These are phyloP conservation scores for Nomada goodeniana DNA, from an alignment of 2,888 invertebrate species.

Conservation along the genomic window DNA sequence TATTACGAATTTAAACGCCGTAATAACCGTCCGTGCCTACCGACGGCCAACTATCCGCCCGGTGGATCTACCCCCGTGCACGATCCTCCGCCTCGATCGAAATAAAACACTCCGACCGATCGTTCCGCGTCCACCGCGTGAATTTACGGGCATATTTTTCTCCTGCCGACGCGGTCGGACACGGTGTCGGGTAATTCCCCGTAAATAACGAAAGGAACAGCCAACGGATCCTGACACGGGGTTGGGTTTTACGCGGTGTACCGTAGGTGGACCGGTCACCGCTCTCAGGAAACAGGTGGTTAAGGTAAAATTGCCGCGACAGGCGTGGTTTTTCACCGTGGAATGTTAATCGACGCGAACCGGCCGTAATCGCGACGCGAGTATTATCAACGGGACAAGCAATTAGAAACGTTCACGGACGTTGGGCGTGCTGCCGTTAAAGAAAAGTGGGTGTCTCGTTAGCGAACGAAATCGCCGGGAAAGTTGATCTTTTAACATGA, in stretches of 20 bases:
- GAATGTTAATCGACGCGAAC: constrained; percentile 34
- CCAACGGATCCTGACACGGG: constrained; percentile 21
- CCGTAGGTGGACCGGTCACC: constrained; percentile 69
- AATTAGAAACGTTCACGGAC: constrained; percentile 22
- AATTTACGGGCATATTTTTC: constrained; percentile 27
- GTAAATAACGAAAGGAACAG: constrained; percentile 40
- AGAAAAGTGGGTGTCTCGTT: not conserved
- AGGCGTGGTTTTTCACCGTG: not conserved
- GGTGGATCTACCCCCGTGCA: not conserved
- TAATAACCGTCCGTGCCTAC: constrained; percentile 51
- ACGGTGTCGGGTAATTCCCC: constrained; percentile 28
- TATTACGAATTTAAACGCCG: constrained; percentile 79
- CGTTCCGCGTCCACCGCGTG: constrained; percentile 14
- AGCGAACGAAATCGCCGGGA: not conserved
- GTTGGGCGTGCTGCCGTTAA: not conserved
- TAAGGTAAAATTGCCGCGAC: constrained; percentile 43
- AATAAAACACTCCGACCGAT: constrained; percentile 49
- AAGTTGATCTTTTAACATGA: constrained; percentile 19
- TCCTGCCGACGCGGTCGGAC: not conserved
- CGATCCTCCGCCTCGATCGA: constrained; percentile 23
- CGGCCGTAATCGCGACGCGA: constrained; percentile 32
- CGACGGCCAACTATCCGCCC: constrained; percentile 19
- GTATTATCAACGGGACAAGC: constrained; percentile 29
- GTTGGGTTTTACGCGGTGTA: constrained; percentile 1
- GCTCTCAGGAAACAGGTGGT: constrained; percentile 58